Percentiles rank a stretch among this genome's conserved stretches.
These are phyloP conservation scores for Megastigmus dorsalis DNA, from an alignment of 2,888 invertebrate genomes.

Conservation along the genomic window DNA sequence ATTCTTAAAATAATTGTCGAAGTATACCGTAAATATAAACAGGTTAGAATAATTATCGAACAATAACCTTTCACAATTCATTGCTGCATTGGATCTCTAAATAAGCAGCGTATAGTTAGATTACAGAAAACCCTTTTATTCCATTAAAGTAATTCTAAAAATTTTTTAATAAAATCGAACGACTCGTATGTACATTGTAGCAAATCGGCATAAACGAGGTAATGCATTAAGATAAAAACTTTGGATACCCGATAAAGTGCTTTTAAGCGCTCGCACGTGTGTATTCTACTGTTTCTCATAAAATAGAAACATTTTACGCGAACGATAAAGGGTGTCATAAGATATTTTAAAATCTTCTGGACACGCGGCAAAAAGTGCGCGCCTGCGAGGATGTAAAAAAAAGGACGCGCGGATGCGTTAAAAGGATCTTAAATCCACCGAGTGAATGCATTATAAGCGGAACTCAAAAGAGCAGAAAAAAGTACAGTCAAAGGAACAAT, in stretches of 20 bases:
- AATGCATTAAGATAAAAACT: conserved; percentile 41
- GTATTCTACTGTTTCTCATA: conserved; percentile 28
- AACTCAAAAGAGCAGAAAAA: too few species aligned
- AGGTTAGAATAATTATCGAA: background rate
- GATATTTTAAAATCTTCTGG: conserved; percentile 36
- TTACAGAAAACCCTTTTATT: background rate
- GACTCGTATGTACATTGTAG: conserved; percentile 4
- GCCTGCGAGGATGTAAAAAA: background rate
- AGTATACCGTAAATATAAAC: too few species aligned
- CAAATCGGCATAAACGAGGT: conserved; percentile 31
- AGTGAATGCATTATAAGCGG: too few species aligned
- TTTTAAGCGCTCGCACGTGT: conserved; percentile 8
- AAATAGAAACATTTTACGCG: conserved; percentile 46
- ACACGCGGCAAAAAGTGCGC: background rate
- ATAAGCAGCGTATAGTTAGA: background rate
- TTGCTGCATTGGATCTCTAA: background rate
- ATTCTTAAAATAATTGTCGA: too few species aligned
- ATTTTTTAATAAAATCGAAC: background rate
- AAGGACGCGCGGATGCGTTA: conserved; percentile 6
- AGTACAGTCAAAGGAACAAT: too few species aligned
- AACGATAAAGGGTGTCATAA: conserved; percentile 41
- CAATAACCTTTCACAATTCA: background rate
- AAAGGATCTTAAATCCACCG: conserved; percentile 46
- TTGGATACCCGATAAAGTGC: conserved; percentile 11
- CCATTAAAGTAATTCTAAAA: conserved; percentile 30